Conservation (phyloP, 2,113 vertebrate species). For the Catharus bicknelli region DNA sequence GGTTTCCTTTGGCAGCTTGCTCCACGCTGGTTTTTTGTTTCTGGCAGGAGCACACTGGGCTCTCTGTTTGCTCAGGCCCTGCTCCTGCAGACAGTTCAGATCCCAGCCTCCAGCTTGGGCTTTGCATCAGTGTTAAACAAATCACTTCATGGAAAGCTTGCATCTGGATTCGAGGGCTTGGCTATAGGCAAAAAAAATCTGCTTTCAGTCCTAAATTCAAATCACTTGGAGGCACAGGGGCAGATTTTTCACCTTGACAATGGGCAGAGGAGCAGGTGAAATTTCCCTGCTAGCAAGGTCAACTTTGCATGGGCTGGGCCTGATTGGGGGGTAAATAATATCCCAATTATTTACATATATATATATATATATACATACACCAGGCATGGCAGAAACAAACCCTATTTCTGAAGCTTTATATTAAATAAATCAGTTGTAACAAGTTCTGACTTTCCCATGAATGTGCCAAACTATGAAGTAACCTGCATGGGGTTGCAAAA, state of each 20-base stretch:
- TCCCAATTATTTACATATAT: not conserved
- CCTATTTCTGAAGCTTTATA: not conserved
- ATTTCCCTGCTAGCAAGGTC: not conserved
- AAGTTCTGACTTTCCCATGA: not conserved
- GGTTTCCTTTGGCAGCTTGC: not conserved
- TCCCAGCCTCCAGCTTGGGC: not conserved
- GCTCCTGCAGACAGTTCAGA: rapidly evolving
- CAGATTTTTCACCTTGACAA: not conserved
- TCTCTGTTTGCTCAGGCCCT: not conserved
- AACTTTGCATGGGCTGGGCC: not conserved
- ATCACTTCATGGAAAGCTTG: not conserved
- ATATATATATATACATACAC: rapidly evolving
- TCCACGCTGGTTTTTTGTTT: not conserved
- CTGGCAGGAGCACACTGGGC: not conserved
- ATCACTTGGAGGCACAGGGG: not conserved
- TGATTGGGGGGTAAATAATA: not conserved
- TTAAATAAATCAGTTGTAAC: not conserved
- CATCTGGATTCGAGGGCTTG: not conserved
- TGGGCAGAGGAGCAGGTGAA: not conserved
- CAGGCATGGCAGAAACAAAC: not conserved
- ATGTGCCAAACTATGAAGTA: not conserved
- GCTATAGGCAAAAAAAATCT: not conserved
- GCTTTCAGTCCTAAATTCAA: not conserved
- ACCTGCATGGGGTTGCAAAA: not conserved
- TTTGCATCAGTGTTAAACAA: not conserved